Base-by-base conservation (phyloP, 2,888 invertebrate species). In the Masnerella sp. region DNA sequence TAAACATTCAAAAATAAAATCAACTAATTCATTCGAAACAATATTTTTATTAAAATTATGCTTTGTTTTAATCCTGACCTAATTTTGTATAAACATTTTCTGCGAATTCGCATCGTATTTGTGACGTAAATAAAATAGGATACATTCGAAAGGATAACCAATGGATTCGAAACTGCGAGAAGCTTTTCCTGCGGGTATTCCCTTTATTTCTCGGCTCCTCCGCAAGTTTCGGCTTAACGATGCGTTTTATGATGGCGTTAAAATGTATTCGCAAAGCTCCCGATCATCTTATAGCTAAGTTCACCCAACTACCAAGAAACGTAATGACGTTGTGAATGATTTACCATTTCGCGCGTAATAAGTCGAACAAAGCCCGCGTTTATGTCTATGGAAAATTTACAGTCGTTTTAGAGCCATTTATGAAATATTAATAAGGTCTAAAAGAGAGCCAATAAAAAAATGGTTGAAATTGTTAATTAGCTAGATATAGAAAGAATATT, bases 221-320 rank as follows among this genome's bases (percentile, higher is more conserved):
- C 43, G 51, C 43, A 52, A 65, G 52, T 61, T 59, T 65, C 22
- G 20, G 34, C 58, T 61, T 71, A 75, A 75, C 58, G 71, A 68
- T 58, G 68, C 68, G 51, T 72, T 69, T 58, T 62, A 65, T 42
- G 65, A 47, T 36, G 65, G 52, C 62, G 69, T 70, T 75, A 49
- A 74, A 68, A 69, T 51, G 56, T 62, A 72, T 75, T 72, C 25
- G 65, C 69, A 58, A 75, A 40, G 22, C 40, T 17, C 20, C 17
- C 34, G 34, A 2, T 34, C n/a, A 32, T 42, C 58, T 61, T 65
- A 47, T 75, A 59, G 61, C 11, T 32, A 45, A 20, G 8, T 47
- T 42, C 65, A 49, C 22, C 22, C 9, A 28, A 38, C 22, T 47
- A 51, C 38, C 22, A 47, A 38, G 28, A 43, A 52, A 18, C 15